A percentile compares a stretch with the other conserved stretches of the same genome.
Evolutionary conservation across 1,140 invertebrate genomes (phyloP).

Genomic region (Rhysida immarginata): DNA sequence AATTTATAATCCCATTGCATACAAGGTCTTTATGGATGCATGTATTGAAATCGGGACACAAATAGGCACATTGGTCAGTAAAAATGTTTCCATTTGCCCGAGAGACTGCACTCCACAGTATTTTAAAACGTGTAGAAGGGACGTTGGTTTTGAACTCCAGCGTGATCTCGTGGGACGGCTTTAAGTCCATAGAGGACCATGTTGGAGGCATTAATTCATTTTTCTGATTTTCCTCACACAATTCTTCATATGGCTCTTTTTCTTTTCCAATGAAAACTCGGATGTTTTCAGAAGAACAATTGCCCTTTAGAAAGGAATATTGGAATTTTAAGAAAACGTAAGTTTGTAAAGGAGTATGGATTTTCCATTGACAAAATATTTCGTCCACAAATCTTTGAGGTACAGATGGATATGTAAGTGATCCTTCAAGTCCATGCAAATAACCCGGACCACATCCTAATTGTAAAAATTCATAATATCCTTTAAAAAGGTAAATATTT

Average conservation of each 20-base stretch:
- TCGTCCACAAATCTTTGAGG: not conserved
- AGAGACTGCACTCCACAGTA: constrained; percentile 65
- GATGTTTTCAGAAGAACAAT: not conserved
- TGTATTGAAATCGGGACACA: constrained; percentile 59
- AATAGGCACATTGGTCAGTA: constrained; percentile 34
- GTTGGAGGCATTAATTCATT: not conserved
- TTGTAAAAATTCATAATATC: constrained; percentile 6
- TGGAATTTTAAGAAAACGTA: not conserved
- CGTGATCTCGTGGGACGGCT: not conserved
- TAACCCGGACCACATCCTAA: not conserved
- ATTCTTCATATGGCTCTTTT: not conserved
- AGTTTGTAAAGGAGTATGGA: not conserved
- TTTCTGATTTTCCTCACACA: not conserved
- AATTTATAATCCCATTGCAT: constrained; percentile 73
- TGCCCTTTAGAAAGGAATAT: not conserved
- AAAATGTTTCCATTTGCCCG: constrained; percentile 22
- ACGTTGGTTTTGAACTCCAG: not conserved
- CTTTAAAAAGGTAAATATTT: constrained; percentile 4
- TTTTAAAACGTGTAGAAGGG: constrained; percentile 60
- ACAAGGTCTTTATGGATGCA: constrained; percentile 64
- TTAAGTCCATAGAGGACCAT: not conserved
- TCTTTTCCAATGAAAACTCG: not conserved
- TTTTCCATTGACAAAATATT: constrained; percentile 4
- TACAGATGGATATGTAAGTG: not conserved
- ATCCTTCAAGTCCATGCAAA: not conserved